phyloP scores from a whole-genome alignment of 2,797 vertebrate genomes.

The Pempheris klunzingeri region DNA sequence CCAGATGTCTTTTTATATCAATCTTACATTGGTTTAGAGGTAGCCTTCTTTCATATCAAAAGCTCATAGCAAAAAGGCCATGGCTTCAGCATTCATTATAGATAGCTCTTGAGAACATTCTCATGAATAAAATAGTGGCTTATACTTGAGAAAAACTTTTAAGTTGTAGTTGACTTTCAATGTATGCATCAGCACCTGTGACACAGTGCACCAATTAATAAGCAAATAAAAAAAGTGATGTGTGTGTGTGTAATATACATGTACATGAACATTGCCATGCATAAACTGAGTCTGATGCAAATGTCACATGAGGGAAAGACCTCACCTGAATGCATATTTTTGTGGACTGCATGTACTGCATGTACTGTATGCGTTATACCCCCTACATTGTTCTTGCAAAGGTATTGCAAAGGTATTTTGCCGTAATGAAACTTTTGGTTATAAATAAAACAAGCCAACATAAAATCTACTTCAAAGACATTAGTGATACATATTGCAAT shows the following conservation, averaged over 20 bases:
- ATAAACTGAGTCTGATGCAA: neutral
- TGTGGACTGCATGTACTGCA: neutral
- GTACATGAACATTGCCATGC: neutral
- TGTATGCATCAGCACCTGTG: conserved; percentile 49
- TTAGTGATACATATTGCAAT: neutral
- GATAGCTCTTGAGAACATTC: conserved; percentile 75
- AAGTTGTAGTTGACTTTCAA: conserved; percentile 56
- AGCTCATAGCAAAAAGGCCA: conserved; percentile 81
- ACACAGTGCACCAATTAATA: conserved; percentile 31
- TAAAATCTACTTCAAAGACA: neutral
- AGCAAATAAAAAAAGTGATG: neutral
- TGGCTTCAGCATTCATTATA: conserved; percentile 82
- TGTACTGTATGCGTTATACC: neutral
- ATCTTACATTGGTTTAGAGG: conserved; percentile 82
- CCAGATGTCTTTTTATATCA: conserved; percentile 83
- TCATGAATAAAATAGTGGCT: conserved; percentile 74
- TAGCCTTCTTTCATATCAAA: conserved; percentile 84
- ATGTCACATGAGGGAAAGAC: neutral
- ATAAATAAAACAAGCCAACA: neutral
- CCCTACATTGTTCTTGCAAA: neutral
- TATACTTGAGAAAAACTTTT: conserved; percentile 69
- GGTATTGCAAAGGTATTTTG: neutral
- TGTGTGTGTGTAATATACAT: neutral
- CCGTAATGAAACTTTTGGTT: neutral
- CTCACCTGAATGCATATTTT: neutral